Conservation (phyloP, 2,113 vertebrate genomes). For the Pseudolaguvia tuberculata region DNA sequence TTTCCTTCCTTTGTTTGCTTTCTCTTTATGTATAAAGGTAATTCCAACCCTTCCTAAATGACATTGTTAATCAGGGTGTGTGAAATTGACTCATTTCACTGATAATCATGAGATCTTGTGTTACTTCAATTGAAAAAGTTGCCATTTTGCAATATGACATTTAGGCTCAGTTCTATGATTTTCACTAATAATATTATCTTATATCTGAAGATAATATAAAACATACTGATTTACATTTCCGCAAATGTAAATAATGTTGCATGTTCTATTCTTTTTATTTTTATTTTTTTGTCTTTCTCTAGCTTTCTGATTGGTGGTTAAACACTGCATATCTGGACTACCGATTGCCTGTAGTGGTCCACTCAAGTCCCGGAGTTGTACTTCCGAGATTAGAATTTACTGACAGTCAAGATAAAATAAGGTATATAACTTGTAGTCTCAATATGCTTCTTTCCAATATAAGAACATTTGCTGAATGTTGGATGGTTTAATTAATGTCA, state of each 20-base stretch:
- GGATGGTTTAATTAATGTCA: not conserved
- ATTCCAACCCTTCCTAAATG: too few relatives aligned
- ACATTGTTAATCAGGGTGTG: not conserved
- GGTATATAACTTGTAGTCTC: conserved; percentile 67
- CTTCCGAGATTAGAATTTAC: conserved; percentile 83
- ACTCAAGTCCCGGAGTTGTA: conserved; percentile 85
- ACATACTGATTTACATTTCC: not conserved
- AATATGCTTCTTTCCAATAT: not conserved
- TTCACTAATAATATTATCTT: not conserved
- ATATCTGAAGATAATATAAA: not conserved
- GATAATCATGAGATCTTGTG: not conserved
- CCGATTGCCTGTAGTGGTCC: conserved; percentile 85
- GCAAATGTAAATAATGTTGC: not conserved
- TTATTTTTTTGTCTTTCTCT: not conserved
- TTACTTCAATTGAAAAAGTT: not conserved
- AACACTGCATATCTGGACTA: conserved; percentile 88
- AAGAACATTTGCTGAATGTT: not conserved
- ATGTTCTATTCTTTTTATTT: not conserved
- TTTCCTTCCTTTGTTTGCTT: not conserved
- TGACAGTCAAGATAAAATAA: conserved; percentile 90
- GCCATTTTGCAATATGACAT: not conserved
- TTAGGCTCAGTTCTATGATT: not conserved
- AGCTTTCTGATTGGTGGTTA: conserved; percentile 97
- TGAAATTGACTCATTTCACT: not conserved
- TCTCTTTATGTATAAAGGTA: not conserved